Conservation (phyloP, 2,113 vertebrate species). For the Ifrita kowaldi region DNA sequence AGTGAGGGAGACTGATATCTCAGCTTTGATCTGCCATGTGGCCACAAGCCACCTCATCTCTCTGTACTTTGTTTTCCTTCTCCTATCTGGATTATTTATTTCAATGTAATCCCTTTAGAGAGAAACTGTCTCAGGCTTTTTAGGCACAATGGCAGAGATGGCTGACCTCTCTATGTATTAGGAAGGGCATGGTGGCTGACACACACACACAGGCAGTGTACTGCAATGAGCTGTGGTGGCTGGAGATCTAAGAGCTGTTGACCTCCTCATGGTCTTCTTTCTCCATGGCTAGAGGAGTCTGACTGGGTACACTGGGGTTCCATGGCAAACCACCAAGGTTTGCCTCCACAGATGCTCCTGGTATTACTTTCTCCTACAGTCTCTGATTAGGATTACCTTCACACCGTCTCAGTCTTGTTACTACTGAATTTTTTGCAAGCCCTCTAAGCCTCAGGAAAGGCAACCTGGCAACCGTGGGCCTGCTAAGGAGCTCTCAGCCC, state of each 20-base stretch:
- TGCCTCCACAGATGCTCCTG: neutral
- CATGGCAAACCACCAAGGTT: neutral
- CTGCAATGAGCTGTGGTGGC: neutral
- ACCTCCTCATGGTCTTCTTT: neutral
- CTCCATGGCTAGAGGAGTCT: neutral
- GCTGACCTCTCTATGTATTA: neutral
- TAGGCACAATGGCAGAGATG: neutral
- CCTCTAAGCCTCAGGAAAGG: neutral
- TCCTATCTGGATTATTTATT: neutral
- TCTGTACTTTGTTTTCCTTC: neutral
- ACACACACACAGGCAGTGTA: neutral
- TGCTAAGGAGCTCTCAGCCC: neutral
- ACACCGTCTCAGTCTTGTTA: neutral
- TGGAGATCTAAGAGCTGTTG: neutral
- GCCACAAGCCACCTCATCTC: neutral
- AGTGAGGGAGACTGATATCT: neutral
- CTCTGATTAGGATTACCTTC: neutral
- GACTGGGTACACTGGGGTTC: neutral
- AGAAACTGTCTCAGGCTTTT: neutral
- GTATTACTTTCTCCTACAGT: neutral
- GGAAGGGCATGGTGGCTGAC: neutral
- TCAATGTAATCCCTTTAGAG: neutral
- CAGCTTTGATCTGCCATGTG: neutral
- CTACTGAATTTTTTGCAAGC: neutral
- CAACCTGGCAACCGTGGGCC: neutral